phyloP scores from a whole-genome alignment of 2,888 invertebrate species.

The Aromia moschata region DNA sequence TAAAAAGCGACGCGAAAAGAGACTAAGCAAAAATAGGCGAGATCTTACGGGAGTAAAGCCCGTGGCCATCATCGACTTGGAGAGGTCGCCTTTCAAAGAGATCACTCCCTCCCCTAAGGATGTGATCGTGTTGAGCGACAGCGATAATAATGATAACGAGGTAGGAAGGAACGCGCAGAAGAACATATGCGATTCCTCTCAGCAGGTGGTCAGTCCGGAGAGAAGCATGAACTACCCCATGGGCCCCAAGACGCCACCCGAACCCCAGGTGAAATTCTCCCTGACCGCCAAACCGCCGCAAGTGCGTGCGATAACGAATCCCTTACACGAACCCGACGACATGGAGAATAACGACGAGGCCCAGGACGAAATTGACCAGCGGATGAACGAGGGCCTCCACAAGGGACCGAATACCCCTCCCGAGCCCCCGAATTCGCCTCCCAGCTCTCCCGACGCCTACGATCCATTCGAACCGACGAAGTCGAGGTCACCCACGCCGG shows the following conservation, averaged over 20 bases:
- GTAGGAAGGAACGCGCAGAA: constrained; percentile 38
- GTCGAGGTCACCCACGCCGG: constrained; percentile 74
- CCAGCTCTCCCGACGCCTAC: constrained; percentile 83
- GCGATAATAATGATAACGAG: constrained; percentile 71
- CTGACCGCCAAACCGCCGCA: constrained; percentile 66
- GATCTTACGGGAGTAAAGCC: constrained; percentile 69
- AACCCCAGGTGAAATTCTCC: constrained; percentile 75
- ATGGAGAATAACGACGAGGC: constrained; percentile 55
- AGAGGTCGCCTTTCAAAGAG: constrained; percentile 85
- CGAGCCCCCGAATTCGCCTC: constrained; percentile 73
- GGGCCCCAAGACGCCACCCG: constrained; percentile 80
- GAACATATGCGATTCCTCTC: constrained; percentile 53
- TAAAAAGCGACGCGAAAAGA: constrained; percentile 57
- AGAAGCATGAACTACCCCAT: constrained; percentile 59
- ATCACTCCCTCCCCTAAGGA: constrained; percentile 82
- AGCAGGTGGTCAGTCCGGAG: constrained; percentile 57
- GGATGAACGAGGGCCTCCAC: constrained; percentile 56
- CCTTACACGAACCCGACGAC: constrained; percentile 70
- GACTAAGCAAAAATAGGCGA: constrained; percentile 57
- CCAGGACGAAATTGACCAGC: constrained; percentile 41
- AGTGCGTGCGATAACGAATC: constrained; percentile 68
- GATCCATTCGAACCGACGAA: constrained; percentile 93
- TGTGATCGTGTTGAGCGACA: constrained; percentile 85
- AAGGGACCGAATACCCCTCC: constrained; percentile 79
- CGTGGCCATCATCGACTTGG: constrained; percentile 86